A percentile compares a stretch with the other conserved stretches of the same genome.
These are phyloP conservation scores for Plutomurus gul DNA, from an alignment of 1,140 invertebrate species.

Conservation along the genomic window DNA sequence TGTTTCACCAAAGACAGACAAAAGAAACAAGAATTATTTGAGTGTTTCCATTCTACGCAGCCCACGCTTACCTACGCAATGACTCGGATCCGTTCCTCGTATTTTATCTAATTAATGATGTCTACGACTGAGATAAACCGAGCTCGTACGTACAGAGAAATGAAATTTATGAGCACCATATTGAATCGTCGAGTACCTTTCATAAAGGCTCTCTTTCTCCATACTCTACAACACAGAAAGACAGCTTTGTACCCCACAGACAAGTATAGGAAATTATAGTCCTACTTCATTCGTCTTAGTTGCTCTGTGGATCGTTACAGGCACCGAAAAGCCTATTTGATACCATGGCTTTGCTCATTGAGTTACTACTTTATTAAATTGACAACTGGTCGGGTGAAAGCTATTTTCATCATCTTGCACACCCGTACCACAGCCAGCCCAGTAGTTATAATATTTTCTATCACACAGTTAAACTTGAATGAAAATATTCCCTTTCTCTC, in stretches of 20 bases:
- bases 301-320: background rate
- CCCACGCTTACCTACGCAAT: too few species aligned
- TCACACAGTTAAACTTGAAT: too few species aligned
- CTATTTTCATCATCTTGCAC: conserved; percentile 13
- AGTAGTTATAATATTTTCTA: too few species aligned
- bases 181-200: too few species aligned
- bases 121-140: background rate
- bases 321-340: conserved; percentile 10
- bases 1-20: background rate
- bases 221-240: too few species aligned
- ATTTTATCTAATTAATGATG: background rate
- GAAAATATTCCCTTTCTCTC: too few species aligned
- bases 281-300: too few species aligned
- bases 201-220: too few species aligned
- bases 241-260: too few species aligned
- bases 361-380: background rate
- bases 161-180: too few species aligned
- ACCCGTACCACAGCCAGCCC: too few species aligned
- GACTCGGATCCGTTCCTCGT: background rate
- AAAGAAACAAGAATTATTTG: background rate
- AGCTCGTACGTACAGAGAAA: background rate
- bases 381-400: background rate
- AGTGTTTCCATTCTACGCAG: too few species aligned
- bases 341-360: conserved; percentile 5
- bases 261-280: background rate